Conservation (phyloP, 2,888 invertebrate genomes). For the Holacanthella duospinosa region DNA sequence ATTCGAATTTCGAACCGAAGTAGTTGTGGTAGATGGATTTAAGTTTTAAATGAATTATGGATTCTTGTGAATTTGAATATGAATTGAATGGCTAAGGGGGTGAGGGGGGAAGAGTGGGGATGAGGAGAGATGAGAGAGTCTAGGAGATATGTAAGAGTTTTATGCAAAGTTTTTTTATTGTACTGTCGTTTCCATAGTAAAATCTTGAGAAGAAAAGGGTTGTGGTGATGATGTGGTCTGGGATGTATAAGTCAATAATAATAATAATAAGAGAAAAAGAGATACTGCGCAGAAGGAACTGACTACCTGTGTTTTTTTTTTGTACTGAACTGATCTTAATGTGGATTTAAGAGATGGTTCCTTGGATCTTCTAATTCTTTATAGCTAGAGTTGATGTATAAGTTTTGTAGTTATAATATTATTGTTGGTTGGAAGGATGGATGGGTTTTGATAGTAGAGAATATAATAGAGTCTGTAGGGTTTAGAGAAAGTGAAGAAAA, state of each 20-base stretch:
- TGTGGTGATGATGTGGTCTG: not conserved
- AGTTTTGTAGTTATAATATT: too few species aligned
- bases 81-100: not conserved
- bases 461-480: too few species aligned
- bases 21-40: too few species aligned
- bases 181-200: not conserved
- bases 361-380: not conserved
- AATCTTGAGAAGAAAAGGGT: not conserved
- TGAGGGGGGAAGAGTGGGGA: not conserved
- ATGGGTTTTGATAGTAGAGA: too few species aligned
- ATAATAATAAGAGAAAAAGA: not conserved
- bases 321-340: not conserved
- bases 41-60: constrained; percentile 2
- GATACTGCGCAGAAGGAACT: not conserved
- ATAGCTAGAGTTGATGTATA: too few species aligned
- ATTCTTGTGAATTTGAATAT: constrained; percentile 1
- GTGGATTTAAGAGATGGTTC: not conserved
- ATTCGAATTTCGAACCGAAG: too few species aligned
- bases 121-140: not conserved
- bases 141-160: not conserved
- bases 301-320: not conserved
- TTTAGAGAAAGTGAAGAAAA: too few species aligned
- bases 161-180: constrained; percentile 6
- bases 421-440: too few species aligned
- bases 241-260: not conserved